A percentile compares a stretch with the other conserved stretches of the same genome.
Evolutionary conservation across 2,888 invertebrate species (phyloP).

Genomic region (Leucophora obtusa): DNA sequence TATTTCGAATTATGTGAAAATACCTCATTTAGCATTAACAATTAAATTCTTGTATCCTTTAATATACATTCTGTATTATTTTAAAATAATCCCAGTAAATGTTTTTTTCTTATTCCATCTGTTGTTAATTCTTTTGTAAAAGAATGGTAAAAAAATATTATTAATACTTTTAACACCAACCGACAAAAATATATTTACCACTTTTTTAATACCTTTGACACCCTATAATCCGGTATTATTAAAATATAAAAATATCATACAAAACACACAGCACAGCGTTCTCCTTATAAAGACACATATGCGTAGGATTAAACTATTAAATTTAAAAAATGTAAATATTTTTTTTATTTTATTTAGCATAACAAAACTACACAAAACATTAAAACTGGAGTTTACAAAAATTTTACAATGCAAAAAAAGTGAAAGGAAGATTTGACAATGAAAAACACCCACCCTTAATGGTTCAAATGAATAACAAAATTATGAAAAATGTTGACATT

Average conservation of each 20-base stretch:
- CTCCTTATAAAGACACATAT: constrained; percentile 70
- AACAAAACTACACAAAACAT: constrained; percentile 52
- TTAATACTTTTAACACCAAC: constrained; percentile 41
- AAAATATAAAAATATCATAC: constrained; percentile 55
- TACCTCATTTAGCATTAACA: too few species aligned
- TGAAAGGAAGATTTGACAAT: constrained; percentile 17
- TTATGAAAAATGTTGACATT: constrained; percentile 55
- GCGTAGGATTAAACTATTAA: constrained; percentile 76
- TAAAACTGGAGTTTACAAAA: constrained; percentile 27
- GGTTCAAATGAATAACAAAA: constrained; percentile 13
- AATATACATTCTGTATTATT: background rate
- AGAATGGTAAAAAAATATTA: constrained; percentile 21
- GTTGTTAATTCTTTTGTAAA: background rate
- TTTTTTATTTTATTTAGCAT: constrained; percentile 50
- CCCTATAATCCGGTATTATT: constrained; percentile 67
- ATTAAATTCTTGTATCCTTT: too few species aligned
- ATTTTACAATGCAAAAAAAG: constrained; percentile 14
- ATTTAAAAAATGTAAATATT: constrained; percentile 71
- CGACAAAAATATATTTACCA: constrained; percentile 9
- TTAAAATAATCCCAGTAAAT: background rate
- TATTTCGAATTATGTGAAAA: too few species aligned
- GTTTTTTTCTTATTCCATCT: background rate
- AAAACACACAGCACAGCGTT: constrained; percentile 26
- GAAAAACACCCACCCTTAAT: constrained; percentile 38
- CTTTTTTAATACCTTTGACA: constrained; percentile 66